Conservation (phyloP, 2,888 invertebrate species). For the Cactoblastis cactorum region DNA sequence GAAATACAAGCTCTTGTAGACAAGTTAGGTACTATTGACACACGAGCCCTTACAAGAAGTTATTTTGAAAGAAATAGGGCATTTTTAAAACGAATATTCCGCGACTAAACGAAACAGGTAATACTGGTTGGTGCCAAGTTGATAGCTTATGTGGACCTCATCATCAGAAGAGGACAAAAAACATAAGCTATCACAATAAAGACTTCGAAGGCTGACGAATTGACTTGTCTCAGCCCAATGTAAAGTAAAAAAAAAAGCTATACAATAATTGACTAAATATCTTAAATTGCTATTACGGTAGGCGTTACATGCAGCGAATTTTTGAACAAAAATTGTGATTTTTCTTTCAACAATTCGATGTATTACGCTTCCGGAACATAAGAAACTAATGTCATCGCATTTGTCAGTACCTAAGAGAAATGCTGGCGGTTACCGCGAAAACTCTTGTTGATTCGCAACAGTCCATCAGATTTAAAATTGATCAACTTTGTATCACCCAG, state of each 20-base stretch:
- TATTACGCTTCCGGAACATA: constrained; percentile 31
- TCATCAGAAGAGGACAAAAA: constrained; percentile 6
- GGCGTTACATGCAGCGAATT: constrained; percentile 31
- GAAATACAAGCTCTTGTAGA: too few relatives aligned
- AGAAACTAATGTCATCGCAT: constrained; percentile 64
- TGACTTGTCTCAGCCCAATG: constrained; percentile 54
- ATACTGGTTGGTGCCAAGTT: constrained; percentile 70
- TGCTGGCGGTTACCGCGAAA: constrained; percentile 20
- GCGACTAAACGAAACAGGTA: constrained; percentile 36
- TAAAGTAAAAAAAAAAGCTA: constrained; percentile 59
- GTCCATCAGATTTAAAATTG: background rate
- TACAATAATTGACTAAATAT: constrained; percentile 78
- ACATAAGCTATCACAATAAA: constrained; percentile 50
- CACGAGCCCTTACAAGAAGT: background rate
- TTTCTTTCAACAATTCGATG: constrained; percentile 15
- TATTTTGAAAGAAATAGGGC: background rate
- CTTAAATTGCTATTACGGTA: constrained; percentile 64
- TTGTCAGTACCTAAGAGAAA: constrained; percentile 45
- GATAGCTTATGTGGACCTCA: constrained; percentile 34
- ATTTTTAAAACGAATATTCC: background rate
- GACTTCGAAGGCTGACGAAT: constrained; percentile 42
- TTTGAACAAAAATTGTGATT: constrained; percentile 8
- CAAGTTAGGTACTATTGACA: background rate
- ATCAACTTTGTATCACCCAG: background rate
- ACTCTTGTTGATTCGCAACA: background rate